Conservation (phyloP, 2,113 vertebrate species). For the Ammospiza nelsoni region DNA sequence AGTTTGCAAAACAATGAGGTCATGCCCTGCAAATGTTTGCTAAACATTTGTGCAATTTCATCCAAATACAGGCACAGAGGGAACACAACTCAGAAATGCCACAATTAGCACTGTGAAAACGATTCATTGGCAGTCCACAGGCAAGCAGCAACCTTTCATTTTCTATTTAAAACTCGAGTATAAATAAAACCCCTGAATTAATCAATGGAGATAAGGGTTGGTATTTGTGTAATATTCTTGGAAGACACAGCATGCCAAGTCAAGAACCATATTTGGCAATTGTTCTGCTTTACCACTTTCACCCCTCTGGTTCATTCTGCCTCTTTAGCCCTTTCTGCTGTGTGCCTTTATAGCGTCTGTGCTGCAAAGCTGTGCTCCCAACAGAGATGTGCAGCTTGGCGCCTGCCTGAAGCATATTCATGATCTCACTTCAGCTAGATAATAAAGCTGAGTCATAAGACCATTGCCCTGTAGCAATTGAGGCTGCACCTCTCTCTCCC, state of each 20-base stretch:
- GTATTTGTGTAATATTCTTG: not conserved
- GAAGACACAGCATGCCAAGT: not conserved
- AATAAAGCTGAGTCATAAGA: not conserved
- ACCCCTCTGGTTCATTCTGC: not conserved
- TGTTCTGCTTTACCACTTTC: not conserved
- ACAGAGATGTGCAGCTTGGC: not conserved
- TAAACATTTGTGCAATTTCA: not conserved
- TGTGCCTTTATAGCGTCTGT: not conserved
- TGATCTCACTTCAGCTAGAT: not conserved
- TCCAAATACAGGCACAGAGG: not conserved
- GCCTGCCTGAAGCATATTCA: not conserved
- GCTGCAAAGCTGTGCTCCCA: not conserved
- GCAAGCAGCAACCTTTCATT: not conserved
- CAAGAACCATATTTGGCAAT: not conserved
- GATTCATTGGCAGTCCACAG: not conserved
- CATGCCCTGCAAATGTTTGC: not conserved
- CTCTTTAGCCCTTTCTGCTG: not conserved
- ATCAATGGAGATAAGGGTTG: not conserved
- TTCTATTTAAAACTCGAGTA: not conserved
- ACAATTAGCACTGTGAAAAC: not conserved
- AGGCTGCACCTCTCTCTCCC: not conserved
- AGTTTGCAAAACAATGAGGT: not conserved
- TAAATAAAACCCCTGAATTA: not conserved
- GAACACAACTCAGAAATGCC: not conserved
- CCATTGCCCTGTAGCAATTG: not conserved